A percentile compares a stretch with the other conserved stretches of the same genome.
Conservation (phyloP, 2,797 vertebrate species). For the Podargus strigoides region DNA sequence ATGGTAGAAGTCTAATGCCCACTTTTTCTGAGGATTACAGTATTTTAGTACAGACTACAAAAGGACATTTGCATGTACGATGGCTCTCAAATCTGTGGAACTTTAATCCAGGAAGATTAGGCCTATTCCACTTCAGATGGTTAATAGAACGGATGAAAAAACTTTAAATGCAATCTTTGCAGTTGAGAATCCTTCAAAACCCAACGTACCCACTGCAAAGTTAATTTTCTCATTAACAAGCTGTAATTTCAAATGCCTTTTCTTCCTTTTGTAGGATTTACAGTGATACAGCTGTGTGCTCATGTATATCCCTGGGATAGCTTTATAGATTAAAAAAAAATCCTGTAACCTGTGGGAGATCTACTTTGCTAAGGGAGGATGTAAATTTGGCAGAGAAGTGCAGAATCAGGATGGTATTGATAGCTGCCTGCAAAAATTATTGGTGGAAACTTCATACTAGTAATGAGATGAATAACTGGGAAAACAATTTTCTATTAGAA, state of each 20-base stretch:
- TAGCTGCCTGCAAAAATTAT: not conserved
- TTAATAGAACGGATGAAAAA: constrained; percentile 7
- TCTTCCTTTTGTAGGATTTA: not conserved
- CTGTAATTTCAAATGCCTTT: not conserved
- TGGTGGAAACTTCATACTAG: not conserved
- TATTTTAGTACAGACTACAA: not conserved
- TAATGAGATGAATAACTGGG: not conserved
- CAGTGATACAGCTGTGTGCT: not conserved
- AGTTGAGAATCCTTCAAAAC: not conserved
- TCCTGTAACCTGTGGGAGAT: not conserved
- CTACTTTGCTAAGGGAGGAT: constrained; percentile 11
- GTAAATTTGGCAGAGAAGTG: not conserved
- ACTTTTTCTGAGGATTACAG: not conserved
- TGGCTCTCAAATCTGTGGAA: not conserved
- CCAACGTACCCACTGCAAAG: not conserved
- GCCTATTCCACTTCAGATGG: not conserved
- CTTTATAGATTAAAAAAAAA: not conserved
- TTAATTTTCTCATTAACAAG: constrained; percentile 41
- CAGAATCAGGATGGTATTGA: not conserved
- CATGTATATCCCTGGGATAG: not conserved
- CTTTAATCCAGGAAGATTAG: not conserved
- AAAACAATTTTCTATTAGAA: constrained; percentile 22
- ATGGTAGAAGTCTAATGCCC: not conserved
- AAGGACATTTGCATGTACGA: not conserved
- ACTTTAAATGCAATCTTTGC: not conserved